Percentiles rank a stretch among this genome's conserved stretches.
These are phyloP conservation scores for Arctopsyche grandis DNA, from an alignment of 1,140 invertebrate species.

Conservation along the genomic window DNA sequence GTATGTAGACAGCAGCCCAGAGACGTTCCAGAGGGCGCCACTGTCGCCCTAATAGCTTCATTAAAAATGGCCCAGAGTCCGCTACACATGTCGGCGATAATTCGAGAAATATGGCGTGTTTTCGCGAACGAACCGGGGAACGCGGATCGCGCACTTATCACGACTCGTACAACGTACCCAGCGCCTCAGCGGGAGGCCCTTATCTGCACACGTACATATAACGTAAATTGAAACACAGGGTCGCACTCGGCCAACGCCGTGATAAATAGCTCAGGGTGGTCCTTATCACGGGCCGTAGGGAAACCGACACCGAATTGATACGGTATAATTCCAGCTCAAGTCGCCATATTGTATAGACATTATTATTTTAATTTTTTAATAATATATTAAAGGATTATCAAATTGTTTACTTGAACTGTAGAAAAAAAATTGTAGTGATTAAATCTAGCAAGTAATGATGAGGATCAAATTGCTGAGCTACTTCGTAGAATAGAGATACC, in stretches of 20 bases:
- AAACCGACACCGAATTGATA: background rate
- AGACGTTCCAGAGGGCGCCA: too few relatives aligned
- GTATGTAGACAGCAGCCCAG: too few relatives aligned
- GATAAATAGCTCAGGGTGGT: constrained; percentile 1
- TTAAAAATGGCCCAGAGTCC: background rate
- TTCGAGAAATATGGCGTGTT: constrained; percentile 10
- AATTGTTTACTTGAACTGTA: too few relatives aligned
- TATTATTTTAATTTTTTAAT: too few relatives aligned
- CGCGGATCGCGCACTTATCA: background rate
- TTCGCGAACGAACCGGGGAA: background rate
- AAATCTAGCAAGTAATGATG: too few relatives aligned
- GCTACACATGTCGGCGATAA: constrained; percentile 13
- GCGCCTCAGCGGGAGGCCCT: background rate
- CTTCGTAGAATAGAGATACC: too few relatives aligned
- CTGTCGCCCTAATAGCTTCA: constrained; percentile 7
- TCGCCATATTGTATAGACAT: too few relatives aligned
- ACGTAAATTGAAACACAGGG: constrained; percentile 19
- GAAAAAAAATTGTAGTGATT: too few relatives aligned
- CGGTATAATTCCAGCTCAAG: background rate
- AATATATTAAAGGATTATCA: too few relatives aligned
- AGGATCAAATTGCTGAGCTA: too few relatives aligned
- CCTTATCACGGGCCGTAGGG: background rate
- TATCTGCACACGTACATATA: constrained; percentile 7
- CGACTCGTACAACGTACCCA: background rate
- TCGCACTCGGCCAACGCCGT: background rate